Conservation (phyloP, 1,140 invertebrate species). For the Hylaeus volcanicus region DNA sequence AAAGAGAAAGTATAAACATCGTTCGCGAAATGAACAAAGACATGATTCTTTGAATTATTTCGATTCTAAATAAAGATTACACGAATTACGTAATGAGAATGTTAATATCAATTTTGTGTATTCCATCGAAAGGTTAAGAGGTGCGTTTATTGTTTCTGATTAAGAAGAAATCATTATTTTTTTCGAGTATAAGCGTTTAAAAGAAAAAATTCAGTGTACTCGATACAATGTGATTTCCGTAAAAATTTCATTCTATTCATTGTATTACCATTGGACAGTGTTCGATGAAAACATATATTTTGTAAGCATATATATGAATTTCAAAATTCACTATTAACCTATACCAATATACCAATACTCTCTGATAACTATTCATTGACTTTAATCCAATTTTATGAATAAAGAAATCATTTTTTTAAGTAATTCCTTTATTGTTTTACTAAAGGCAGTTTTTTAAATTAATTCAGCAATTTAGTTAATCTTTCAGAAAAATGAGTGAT, state of each 20-base stretch:
- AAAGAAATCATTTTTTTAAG: background rate
- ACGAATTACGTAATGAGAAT: conserved; percentile 47
- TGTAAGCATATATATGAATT: background rate
- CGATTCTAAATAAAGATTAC: conserved; percentile 41
- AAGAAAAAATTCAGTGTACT: background rate
- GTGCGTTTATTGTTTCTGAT: conserved; percentile 22
- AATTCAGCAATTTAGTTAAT: conserved; percentile 19
- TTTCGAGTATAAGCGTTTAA: background rate
- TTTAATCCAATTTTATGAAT: background rate
- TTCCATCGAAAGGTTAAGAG: conserved; percentile 42
- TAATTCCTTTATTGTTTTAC: background rate
- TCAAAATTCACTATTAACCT: background rate
- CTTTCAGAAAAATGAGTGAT: conserved; percentile 47
- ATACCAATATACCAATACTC: background rate
- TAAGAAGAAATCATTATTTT: background rate
- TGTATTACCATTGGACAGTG: background rate
- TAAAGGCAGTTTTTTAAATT: background rate
- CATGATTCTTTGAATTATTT: conserved; percentile 24
- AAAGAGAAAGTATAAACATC: conserved; percentile 18
- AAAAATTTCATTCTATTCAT: background rate
- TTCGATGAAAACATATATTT: background rate
- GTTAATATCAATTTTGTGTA: conserved; percentile 39
- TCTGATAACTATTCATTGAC: background rate
- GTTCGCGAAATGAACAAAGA: background rate
- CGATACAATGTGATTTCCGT: background rate